Evolutionary conservation across 2,888 invertebrate genomes (phyloP), one percentile per base, ranked within the genome.

Genomic region (Megalurothrips usitatus): DNA sequence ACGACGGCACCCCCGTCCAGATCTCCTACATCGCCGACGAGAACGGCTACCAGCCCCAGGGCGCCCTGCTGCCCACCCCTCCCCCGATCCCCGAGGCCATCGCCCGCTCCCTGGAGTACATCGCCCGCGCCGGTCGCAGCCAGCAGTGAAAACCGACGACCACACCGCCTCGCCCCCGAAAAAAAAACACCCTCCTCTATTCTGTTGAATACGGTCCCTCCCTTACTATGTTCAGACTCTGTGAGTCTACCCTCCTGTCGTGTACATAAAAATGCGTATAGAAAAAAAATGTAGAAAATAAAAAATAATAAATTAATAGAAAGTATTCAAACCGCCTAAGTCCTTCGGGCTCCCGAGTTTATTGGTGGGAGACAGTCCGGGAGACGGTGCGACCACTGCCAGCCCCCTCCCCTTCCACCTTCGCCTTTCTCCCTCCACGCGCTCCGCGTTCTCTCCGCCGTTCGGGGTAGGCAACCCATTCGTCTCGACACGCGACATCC

Each of bases 21-120:
- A 83, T 93, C 58, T 89, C 89, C 58, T 93, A 93, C 88, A 88
- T 90, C 80, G 92, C 93, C 85, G 93, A 93, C 84, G 93, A 93
- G 86, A 91, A 92, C 85, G 84, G 84, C 78, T 84, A 83, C 82
- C 82, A 82, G 48, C 84, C 84, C 68, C 81, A 81, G 78, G 84
- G 84, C 23, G 83, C 81, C 47, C 83, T 83, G 75, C 82, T 84
- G 2, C 84, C 84, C 63, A 83, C 84, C 12, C 83, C 84, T 14
- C 84, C 84, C 9, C 84, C 84, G 26, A 84, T 84, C 81, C 84
- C 84, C 0, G 83, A 81, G 47, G 84, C 83, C 52, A 84, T 84
- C 82, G 82, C 82, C 79, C 63, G 82, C 47, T 82, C 84, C 12
- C 83, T 84, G 17, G 84, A 83, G 58, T 82, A 82, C 82, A 83